Evolutionary conservation across 2,888 invertebrate species (phyloP), one percentile per base, ranked within the genome.

Genomic region (Shargacucullia verbasci): DNA sequence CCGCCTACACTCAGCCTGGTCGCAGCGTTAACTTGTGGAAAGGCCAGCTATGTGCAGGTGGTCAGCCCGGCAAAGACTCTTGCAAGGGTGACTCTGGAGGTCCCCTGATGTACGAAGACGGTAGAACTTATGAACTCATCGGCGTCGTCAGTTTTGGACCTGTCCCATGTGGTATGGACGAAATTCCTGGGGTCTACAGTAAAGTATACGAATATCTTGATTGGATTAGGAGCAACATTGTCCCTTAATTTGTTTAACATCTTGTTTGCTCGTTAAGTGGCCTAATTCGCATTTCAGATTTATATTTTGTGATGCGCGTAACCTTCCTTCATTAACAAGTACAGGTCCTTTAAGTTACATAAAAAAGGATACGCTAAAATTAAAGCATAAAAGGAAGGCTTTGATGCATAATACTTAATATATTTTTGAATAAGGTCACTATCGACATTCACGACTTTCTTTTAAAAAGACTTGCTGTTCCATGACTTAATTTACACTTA

Each of bases 81-180:
- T 96, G 96, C 76, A 83, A 90, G 29, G 96, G 96, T 0, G 96
- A 96, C 73, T 95, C 95, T 37, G 96, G 96, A 0, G 96, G 96
- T 0, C 96, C 96, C 0, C 86, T 96, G 8, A 95, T 95, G 94
- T 83, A 82, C 15, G 80, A 87, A 8, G 80, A 81, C 33, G 76
- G 67, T 5, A 71, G 76, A 11, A 69, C 47, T 0, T 81, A 78
- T n/a, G 91, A 90, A 47, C 79, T 80, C 0, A 20, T 80, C 2
- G 96, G 96, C 0, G 83, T 96, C 10, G 95, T 96, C 12, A 96
- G 96, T 4, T 96, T 95, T 67, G 96, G 96, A 0, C 95, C 95
- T 0, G 86, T 92, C 0, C 94, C 94, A 0, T 96, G 96, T 73
- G 96, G 95, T 0, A 85, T 88, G 79, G 83, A 85, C 8, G 90